These are phyloP conservation scores for Pantelozetes paolii DNA, from an alignment of 2,888 invertebrate species.

Conservation along the genomic window DNA sequence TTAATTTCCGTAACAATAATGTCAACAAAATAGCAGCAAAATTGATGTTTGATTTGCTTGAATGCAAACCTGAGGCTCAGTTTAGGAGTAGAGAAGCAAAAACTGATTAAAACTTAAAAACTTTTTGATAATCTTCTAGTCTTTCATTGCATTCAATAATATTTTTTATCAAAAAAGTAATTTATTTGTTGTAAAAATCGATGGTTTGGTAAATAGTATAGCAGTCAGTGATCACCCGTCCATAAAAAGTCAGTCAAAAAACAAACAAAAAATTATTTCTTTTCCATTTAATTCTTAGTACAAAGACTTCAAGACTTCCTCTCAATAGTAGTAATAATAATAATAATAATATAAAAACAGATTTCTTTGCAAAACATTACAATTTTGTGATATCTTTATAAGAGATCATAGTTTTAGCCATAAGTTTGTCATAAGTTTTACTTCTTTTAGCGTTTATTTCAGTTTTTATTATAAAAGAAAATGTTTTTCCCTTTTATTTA, in stretches of 20 bases:
- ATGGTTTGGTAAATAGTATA: neutral
- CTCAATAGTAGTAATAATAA: constrained; percentile 18
- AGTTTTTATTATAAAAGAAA: neutral
- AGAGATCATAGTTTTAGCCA: constrained; percentile 10
- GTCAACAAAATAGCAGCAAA: too few relatives aligned
- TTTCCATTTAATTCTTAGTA: constrained; percentile 9
- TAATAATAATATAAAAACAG: too few relatives aligned
- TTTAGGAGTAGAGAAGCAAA: too few relatives aligned
- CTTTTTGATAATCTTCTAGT: neutral
- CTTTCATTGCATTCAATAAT: constrained; percentile 13
- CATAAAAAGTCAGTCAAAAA: neutral
- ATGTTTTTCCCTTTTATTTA: constrained; percentile 19
- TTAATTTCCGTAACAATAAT: neutral
- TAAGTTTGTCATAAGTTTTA: neutral
- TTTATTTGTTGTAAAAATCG: constrained; percentile 36
- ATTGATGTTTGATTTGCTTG: too few relatives aligned
- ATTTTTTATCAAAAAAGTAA: neutral
- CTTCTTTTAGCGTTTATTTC: neutral
- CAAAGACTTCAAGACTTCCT: constrained; percentile 90
- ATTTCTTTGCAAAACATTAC: neutral
- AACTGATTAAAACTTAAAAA: too few relatives aligned
- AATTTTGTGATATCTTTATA: neutral
- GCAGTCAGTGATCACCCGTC: neutral
- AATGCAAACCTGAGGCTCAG: too few relatives aligned
- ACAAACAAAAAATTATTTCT: constrained; percentile 18